phyloP scores from a whole-genome alignment of 1,140 invertebrate genomes.

The Lepidurus couesii region DNA sequence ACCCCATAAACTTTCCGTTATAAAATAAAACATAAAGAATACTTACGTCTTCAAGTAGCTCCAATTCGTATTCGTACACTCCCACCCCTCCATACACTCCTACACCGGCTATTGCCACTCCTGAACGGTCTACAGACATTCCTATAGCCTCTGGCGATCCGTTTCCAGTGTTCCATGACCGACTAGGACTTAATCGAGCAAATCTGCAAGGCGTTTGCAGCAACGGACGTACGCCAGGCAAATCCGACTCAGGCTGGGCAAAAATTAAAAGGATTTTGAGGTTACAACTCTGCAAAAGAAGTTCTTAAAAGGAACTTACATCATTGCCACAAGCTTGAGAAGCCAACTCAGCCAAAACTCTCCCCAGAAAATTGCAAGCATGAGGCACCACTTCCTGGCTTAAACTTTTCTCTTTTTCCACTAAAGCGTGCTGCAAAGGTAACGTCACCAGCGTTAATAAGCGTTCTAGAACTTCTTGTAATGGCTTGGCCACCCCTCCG shows the following conservation, averaged over 20 bases:
- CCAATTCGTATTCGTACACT: constrained; percentile 83
- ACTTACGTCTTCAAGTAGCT: constrained; percentile 76
- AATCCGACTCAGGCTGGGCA: constrained; percentile 42
- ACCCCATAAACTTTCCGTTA: too few relatives aligned
- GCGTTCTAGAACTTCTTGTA: constrained; percentile 75
- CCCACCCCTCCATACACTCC: constrained; percentile 82
- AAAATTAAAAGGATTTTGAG: constrained; percentile 23
- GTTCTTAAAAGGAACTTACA: constrained; percentile 44
- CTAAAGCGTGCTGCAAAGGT: constrained; percentile 63
- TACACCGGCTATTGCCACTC: constrained; percentile 81
- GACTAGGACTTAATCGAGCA: constrained; percentile 74
- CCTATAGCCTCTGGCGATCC: constrained; percentile 94
- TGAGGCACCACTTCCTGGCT: constrained; percentile 60
- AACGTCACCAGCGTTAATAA: constrained; percentile 72
- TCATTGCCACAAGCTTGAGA: constrained; percentile 64
- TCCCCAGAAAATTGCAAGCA: constrained; percentile 76
- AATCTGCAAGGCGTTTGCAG: constrained; percentile 84
- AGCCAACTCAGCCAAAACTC: constrained; percentile 82
- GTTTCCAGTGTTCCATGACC: constrained; percentile 94
- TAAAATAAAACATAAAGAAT: constrained; percentile 31
- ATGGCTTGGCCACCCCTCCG: constrained; percentile 54
- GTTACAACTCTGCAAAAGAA: background rate
- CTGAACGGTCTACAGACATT: constrained; percentile 83
- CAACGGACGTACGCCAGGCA: constrained; percentile 58
- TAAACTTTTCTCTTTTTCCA: constrained; percentile 17